Evolutionary conservation across 2,797 vertebrate species (phyloP).

Genomic region (Leuciscus waleckii): DNA sequence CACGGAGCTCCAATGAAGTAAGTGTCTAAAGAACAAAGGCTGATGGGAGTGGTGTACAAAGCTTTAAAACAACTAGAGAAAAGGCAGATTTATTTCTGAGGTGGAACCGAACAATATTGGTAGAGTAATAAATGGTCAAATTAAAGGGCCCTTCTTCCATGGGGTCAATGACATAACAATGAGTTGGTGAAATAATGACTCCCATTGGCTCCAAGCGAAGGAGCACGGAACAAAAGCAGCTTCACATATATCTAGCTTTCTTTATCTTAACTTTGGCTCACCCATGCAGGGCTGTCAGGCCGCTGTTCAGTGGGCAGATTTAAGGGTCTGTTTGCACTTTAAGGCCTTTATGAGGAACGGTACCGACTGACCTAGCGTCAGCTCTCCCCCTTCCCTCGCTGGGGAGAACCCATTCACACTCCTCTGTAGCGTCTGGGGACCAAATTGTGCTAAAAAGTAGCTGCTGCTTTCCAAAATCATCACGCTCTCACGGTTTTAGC

Average conservation of each 20-base stretch:
- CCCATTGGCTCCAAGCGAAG: slow-evolving; percentile 73
- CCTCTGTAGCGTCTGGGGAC: slow-evolving; percentile 41
- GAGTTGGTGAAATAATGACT: slow-evolving; percentile 72
- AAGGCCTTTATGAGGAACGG: slow-evolving; percentile 64
- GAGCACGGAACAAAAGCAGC: slow-evolving; percentile 77
- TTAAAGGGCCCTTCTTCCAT: slow-evolving; percentile 77
- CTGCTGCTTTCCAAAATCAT: slow-evolving; percentile 50
- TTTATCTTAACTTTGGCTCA: slow-evolving; percentile 79
- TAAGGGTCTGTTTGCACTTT: slow-evolving; percentile 77
- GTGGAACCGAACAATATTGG: slow-evolving; percentile 64
- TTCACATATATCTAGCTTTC: slow-evolving; percentile 77
- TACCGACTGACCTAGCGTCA: slow-evolving; percentile 60
- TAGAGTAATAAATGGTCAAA: slow-evolving; percentile 77
- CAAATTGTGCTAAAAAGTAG: slow-evolving; percentile 39
- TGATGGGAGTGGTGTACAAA: slow-evolving; percentile 54
- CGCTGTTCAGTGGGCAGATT: slow-evolving; percentile 75
- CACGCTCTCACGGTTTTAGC: slow-evolving; percentile 34
- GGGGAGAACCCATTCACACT: slow-evolving; percentile 53
- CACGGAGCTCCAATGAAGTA: slow-evolving; percentile 46
- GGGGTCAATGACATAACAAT: slow-evolving; percentile 83
- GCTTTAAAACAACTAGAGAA: slow-evolving; percentile 58
- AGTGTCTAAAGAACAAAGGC: slow-evolving; percentile 52
- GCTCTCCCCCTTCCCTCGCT: slow-evolving; percentile 52
- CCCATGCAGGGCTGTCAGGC: slow-evolving; percentile 78
- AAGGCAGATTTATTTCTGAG: slow-evolving; percentile 62